These are phyloP conservation scores for Labeo calbasu DNA, from an alignment of 2,797 vertebrate species.

Conservation along the genomic window DNA sequence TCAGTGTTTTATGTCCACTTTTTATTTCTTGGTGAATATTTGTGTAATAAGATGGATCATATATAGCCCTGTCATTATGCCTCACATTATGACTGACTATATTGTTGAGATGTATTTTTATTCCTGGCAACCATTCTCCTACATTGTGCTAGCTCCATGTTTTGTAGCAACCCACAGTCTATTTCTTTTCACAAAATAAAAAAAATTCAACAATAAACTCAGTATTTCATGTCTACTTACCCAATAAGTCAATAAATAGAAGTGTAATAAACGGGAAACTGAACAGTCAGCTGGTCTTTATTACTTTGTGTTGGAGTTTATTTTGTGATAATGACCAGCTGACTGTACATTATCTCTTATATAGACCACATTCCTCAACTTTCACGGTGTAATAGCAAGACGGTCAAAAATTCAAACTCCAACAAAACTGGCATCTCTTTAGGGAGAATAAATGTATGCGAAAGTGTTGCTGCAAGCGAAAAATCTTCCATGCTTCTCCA, in stretches of 20 bases:
- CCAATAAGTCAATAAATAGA: background rate
- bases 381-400: background rate
- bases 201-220: background rate
- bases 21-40: background rate
- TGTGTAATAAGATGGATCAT: background rate
- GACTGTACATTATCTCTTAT: slow-evolving; percentile 2
- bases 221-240: background rate
- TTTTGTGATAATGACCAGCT: background rate
- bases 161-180: background rate
- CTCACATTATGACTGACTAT: background rate
- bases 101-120: background rate
- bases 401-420: background rate
- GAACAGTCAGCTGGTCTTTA: background rate
- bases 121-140: background rate
- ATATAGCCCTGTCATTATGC: no score
- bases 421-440: slow-evolving; percentile 10
- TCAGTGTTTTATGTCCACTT: background rate
- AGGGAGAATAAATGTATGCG: background rate
- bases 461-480: slow-evolving; percentile 26
- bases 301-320: background rate
- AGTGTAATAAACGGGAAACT: background rate
- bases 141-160: background rate
- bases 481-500: slow-evolving; percentile 20
- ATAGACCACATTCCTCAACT: background rate
- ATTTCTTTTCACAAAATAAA: background rate